Evolutionary conservation across 1,140 invertebrate genomes (phyloP), one percentile per base, ranked within the genome.

Genomic region (Dendrolimus punctatus): DNA sequence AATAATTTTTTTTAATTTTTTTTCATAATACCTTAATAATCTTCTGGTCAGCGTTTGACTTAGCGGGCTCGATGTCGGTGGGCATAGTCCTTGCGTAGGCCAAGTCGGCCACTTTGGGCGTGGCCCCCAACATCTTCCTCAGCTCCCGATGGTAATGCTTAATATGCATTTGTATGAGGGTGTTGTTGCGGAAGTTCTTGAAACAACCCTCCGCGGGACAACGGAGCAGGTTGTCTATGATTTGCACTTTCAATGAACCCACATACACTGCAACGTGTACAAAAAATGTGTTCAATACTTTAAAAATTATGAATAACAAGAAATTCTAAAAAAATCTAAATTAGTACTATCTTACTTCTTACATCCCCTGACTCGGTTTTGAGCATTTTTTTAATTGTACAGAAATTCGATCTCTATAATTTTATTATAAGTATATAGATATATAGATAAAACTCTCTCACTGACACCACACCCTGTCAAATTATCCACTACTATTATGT

Each of bases 171-270:
- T 94, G 91, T 3, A 97, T 83, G 38, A 97, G 89, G 64, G 94
- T 95, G 68, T 97, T 95, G 73, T 96, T 97, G 10, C 96, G 89
- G 76, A 97, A 98, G 57, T 92, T 93, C 84, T 98, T 98, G 8
- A 89, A 91, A 73, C 96, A 98, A 5, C 91, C 92, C 52, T 94
- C 91, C 51, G 94, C 93, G 0, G 93, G 93, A 81, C 96, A 98
- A 37, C 92, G 91, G 45, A 93, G 91, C 6, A 91, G 85, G 64
- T 92, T 92, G 41, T 94, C 91, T 49, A 93, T 90, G 54, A 92
- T 90, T 79, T 92, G 90, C 2, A 93, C 91, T 70, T 92, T 91
- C 8, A 93, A 62, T 7, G 91, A 90, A 8, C 92, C 92, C 53
- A 93, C 91, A 44, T 90, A 91, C 40, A 92, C 91, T 90, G 74